Conservation (phyloP, 1,140 invertebrate species). For the Cherax destructor region DNA sequence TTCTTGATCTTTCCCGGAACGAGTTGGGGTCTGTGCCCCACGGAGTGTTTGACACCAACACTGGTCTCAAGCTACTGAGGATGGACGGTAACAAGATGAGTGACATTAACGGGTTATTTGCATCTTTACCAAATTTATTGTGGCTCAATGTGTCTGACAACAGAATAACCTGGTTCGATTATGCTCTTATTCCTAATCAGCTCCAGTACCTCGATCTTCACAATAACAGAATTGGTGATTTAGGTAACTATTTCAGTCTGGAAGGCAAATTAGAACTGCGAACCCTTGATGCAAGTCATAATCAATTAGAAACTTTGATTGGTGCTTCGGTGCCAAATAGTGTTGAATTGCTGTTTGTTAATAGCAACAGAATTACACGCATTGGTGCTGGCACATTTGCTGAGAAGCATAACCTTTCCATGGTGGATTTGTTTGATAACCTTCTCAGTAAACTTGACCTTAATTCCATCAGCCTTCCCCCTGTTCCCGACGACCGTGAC, state of each 20-base stretch:
- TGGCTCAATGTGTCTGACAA: slow-evolving; percentile 94
- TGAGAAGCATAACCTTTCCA: slow-evolving; percentile 87
- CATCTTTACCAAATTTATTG: slow-evolving; percentile 85
- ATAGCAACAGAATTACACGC: slow-evolving; percentile 89
- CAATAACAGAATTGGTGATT: slow-evolving; percentile 88
- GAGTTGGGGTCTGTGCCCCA: slow-evolving; percentile 88
- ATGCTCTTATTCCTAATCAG: slow-evolving; percentile 89
- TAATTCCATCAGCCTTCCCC: slow-evolving; percentile 81
- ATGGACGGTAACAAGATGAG: slow-evolving; percentile 90
- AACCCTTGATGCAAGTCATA: slow-evolving; percentile 89
- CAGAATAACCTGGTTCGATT: slow-evolving; percentile 91
- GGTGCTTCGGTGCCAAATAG: slow-evolving; percentile 90
- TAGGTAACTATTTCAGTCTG: slow-evolving; percentile 90
- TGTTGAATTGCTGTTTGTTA: slow-evolving; percentile 90
- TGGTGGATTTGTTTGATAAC: slow-evolving; percentile 93
- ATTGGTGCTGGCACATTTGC: slow-evolving; percentile 90
- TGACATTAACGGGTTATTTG: slow-evolving; percentile 90
- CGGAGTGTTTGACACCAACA: slow-evolving; percentile 84
- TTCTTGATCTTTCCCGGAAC: slow-evolving; percentile 90
- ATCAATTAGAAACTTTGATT: slow-evolving; percentile 86
- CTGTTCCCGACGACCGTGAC: slow-evolving; percentile 75
- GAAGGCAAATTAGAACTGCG: slow-evolving; percentile 80
- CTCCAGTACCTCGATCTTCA: slow-evolving; percentile 93
- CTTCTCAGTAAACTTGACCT: slow-evolving; percentile 87
- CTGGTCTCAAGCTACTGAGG: slow-evolving; percentile 86